A percentile compares a stretch with the other conserved stretches of the same genome.
These are phyloP conservation scores for Halichoerus grypus DNA, from an alignment of 2,113 vertebrate species.

Conservation along the genomic window DNA sequence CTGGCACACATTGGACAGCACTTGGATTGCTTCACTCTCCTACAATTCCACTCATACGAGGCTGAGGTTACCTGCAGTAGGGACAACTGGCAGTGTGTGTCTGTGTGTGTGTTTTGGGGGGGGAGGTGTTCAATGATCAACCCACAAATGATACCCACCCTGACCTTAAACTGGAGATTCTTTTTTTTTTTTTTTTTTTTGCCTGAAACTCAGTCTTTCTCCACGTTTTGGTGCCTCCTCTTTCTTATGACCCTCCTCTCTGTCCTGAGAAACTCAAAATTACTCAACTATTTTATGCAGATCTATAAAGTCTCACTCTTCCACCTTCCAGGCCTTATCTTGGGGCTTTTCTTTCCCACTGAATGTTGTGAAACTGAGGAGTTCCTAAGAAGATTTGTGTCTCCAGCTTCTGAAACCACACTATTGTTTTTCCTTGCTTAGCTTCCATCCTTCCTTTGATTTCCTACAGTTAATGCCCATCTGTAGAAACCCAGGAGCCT, in stretches of 20 bases:
- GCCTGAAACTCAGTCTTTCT: not conserved
- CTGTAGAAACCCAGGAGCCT: not conserved
- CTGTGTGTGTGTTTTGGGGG: not conserved
- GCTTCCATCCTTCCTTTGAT: not conserved
- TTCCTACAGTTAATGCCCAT: not conserved
- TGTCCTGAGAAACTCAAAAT: conserved; percentile 15
- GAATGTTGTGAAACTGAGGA: conserved; percentile 38
- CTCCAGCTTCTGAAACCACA: conserved; percentile 40
- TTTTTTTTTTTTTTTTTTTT: not conserved
- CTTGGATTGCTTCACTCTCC: not conserved
- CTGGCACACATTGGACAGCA: not conserved
- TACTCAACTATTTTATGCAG: not conserved
- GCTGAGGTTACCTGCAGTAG: not conserved
- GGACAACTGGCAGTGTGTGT: not conserved
- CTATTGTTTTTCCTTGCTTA: not conserved
- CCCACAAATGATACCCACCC: not conserved
- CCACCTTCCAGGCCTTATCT: not conserved
- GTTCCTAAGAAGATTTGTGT: conserved; percentile 37
- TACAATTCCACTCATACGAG: not conserved
- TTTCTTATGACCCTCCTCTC: not conserved
- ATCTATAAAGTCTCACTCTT: not conserved
- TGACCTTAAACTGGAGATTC: not conserved
- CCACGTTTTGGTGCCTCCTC: not conserved
- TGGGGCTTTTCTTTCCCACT: not conserved
- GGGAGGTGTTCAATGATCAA: not conserved